These are phyloP conservation scores for Aplidium turbinatum DNA, from an alignment of 23 tunicate genomes.

Conservation along the genomic window DNA sequence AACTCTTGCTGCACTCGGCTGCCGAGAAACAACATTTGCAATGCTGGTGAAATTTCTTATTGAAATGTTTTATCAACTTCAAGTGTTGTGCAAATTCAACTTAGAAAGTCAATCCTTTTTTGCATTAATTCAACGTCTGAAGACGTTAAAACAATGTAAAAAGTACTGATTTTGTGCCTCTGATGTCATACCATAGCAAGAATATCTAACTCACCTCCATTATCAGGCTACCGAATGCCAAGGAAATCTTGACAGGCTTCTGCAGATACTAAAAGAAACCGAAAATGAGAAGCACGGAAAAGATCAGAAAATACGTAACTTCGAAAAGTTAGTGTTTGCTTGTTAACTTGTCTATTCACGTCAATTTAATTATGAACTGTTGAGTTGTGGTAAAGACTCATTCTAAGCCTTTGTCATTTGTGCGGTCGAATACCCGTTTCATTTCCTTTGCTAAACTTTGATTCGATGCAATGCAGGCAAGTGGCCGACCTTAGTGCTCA, in stretches of 20 bases:
- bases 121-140: no score
- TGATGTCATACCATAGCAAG: no score
- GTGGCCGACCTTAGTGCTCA: constrained; percentile 36
- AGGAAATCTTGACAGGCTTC: constrained; percentile 67
- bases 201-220: no score
- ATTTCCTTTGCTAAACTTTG: no score
- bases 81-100: no score
- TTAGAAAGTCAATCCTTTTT: no score
- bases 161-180: no score
- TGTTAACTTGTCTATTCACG: background rate
- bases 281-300: constrained; percentile 91
- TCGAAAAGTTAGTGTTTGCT: constrained; percentile 62
- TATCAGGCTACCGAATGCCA: constrained; percentile 46
- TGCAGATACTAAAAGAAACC: constrained; percentile 84
- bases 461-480: constrained; percentile 28
- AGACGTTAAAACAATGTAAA: no score
- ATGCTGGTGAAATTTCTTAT: no score
- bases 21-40: no score
- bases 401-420: background rate
- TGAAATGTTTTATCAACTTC: no score
- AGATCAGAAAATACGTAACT: constrained; percentile 49
- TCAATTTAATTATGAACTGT: background rate
- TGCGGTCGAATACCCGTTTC: background rate
- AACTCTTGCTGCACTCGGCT: no score
- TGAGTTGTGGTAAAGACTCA: background rate